phyloP scores from a whole-genome alignment of 2,113 vertebrate genomes.

The Paraplagusia blochii region DNA sequence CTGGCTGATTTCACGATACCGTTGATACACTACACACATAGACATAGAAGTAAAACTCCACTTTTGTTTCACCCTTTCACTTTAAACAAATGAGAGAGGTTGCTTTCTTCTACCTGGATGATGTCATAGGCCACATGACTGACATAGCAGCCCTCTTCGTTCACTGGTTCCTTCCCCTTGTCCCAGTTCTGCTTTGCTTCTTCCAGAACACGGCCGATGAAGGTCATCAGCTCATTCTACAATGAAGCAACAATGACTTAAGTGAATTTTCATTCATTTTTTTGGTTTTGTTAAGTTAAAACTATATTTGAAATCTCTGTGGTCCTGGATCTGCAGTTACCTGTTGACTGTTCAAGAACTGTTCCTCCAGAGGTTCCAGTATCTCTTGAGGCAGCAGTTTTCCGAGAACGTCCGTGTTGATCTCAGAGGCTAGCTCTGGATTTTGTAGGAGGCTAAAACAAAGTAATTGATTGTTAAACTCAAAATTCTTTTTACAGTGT shows the following conservation, averaged over 20 bases:
- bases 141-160: conserved; percentile 72
- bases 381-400: conserved; percentile 75
- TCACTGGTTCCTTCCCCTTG: conserved; percentile 67
- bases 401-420: conserved; percentile 71
- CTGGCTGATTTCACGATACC: conserved; percentile 62
- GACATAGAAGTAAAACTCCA: background rate
- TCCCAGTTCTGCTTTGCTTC: conserved; percentile 74
- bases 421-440: conserved; percentile 56
- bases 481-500: background rate
- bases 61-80: background rate
- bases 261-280: background rate
- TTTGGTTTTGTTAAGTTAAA: too few species aligned
- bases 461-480: background rate
- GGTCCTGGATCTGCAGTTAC: conserved; percentile 66
- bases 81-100: too few species aligned
- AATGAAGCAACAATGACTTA: background rate
- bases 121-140: conserved; percentile 82
- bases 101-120: conserved; percentile 88
- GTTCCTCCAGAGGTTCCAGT: conserved; percentile 72
- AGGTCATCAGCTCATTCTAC: conserved; percentile 55
- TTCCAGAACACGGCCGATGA: conserved; percentile 65
- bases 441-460: conserved; percentile 79
- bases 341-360: conserved; percentile 75
- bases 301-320: too few species aligned
- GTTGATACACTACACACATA: conserved; percentile 71